A percentile compares a stretch with the other conserved stretches of the same genome.
These are phyloP conservation scores for Pelecanoides urinatrix DNA, from an alignment of 2,113 vertebrate species.

Conservation along the genomic window DNA sequence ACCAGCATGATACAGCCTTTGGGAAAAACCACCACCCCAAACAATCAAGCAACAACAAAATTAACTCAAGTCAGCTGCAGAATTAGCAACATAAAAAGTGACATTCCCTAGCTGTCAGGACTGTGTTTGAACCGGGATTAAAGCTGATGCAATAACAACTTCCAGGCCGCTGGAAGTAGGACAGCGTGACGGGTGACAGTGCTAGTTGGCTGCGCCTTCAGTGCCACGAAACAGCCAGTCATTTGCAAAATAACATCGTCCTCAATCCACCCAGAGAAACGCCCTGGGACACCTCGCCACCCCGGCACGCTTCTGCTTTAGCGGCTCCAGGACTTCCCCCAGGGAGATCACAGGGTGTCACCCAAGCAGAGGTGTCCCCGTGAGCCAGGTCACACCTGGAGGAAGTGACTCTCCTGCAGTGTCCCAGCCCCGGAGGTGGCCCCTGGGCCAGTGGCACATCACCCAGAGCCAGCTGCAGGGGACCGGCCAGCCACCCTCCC, in stretches of 20 bases:
- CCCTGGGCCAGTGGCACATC: neutral
- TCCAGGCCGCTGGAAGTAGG: constrained; percentile 61
- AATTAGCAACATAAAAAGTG: constrained; percentile 14
- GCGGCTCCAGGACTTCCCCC: neutral
- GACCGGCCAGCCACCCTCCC: rapidly evolving
- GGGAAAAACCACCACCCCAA: neutral
- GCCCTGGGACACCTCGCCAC: neutral
- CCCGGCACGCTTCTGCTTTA: neutral
- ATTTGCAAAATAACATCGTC: neutral
- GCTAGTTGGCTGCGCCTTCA: neutral
- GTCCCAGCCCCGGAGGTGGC: neutral
- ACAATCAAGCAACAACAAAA: neutral
- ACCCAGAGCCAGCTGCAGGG: neutral
- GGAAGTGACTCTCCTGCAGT: neutral
- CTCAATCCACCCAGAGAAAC: neutral
- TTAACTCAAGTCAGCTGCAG: constrained; percentile 3
- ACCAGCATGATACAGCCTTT: neutral
- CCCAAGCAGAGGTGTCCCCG: neutral
- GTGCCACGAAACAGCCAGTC: neutral
- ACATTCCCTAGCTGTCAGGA: neutral
- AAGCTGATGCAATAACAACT: constrained; percentile 64
- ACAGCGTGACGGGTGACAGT: constrained; percentile 17
- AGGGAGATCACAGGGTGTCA: neutral
- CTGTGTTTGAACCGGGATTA: neutral
- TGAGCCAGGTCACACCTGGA: neutral